Evolutionary conservation across 2,888 invertebrate species (phyloP).

Genomic region (Teleogryllus oceanicus): DNA sequence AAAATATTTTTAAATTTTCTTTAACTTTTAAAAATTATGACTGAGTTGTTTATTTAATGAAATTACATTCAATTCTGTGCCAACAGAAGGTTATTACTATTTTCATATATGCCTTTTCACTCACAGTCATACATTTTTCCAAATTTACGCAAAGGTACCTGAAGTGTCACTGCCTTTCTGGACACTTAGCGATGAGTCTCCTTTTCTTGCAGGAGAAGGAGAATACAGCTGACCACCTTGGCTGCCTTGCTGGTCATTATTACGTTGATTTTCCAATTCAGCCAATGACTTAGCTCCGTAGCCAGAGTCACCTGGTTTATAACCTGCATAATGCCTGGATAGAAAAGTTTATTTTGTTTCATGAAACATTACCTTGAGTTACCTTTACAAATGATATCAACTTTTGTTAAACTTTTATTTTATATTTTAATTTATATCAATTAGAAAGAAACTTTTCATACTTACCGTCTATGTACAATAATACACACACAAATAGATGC

Average conservation of each 20-base stretch:
- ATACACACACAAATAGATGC: conserved; percentile 50
- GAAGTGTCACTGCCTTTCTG: conserved; percentile 43
- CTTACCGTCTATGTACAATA: conserved; percentile 41
- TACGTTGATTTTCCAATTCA: conserved; percentile 44
- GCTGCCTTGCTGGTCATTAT: conserved; percentile 39
- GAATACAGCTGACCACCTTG: conserved; percentile 42
- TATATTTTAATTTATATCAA: background rate
- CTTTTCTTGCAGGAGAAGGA: conserved; percentile 43
- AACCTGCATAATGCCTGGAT: conserved; percentile 40
- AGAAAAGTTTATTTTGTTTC: no score
- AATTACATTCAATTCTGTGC: background rate
- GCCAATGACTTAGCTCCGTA: conserved; percentile 42
- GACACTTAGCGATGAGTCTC: conserved; percentile 42
- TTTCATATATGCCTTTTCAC: background rate
- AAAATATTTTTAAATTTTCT: background rate
- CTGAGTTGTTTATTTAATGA: background rate
- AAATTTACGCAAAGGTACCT: conserved; percentile 34
- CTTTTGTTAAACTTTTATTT: background rate
- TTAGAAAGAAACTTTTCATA: background rate
- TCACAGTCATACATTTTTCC: no score
- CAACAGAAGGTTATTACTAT: background rate
- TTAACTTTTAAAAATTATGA: background rate
- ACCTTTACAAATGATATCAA: no score
- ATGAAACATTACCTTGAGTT: no score
- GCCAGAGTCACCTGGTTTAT: conserved; percentile 40